Evolutionary conservation across 1,140 invertebrate species (phyloP).

Genomic region (Planococcus citri): DNA sequence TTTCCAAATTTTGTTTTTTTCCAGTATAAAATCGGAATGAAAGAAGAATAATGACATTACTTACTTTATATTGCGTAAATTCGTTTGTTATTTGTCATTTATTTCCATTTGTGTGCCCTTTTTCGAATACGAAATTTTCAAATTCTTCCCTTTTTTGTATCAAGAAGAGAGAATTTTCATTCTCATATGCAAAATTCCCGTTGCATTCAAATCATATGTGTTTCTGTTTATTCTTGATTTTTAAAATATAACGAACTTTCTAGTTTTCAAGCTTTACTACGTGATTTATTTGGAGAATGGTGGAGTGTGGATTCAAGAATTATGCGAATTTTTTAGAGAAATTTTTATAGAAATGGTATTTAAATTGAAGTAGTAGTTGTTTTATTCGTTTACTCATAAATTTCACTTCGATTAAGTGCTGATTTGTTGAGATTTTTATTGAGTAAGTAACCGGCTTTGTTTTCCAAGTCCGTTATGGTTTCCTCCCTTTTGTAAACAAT

Average conservation of each 20-base stretch:
- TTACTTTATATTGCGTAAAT: too few relatives aligned
- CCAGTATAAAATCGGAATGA: too few relatives aligned
- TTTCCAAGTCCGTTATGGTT: not conserved
- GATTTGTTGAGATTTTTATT: not conserved
- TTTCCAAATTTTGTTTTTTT: too few relatives aligned
- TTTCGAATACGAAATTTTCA: too few relatives aligned
- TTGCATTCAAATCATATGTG: not conserved
- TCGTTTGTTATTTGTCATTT: too few relatives aligned
- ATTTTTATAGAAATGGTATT: not conserved
- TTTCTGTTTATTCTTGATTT: not conserved
- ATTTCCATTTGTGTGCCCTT: too few relatives aligned
- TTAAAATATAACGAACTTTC: not conserved
- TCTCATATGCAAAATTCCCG: too few relatives aligned
- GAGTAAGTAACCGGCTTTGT: not conserved
- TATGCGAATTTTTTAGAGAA: not conserved
- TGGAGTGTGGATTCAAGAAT: too few relatives aligned
- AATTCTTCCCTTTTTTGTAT: too few relatives aligned
- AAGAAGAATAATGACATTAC: too few relatives aligned
- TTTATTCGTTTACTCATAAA: not conserved
- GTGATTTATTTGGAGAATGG: not conserved
- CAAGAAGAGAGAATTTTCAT: too few relatives aligned
- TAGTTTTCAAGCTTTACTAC: too few relatives aligned
- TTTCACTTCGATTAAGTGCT: not conserved
- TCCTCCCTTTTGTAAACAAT: not conserved
- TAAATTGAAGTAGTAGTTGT: constrained; percentile 8